These are phyloP conservation scores for Oxytorus armatus DNA, from an alignment of 2,888 invertebrate species.

Conservation along the genomic window DNA sequence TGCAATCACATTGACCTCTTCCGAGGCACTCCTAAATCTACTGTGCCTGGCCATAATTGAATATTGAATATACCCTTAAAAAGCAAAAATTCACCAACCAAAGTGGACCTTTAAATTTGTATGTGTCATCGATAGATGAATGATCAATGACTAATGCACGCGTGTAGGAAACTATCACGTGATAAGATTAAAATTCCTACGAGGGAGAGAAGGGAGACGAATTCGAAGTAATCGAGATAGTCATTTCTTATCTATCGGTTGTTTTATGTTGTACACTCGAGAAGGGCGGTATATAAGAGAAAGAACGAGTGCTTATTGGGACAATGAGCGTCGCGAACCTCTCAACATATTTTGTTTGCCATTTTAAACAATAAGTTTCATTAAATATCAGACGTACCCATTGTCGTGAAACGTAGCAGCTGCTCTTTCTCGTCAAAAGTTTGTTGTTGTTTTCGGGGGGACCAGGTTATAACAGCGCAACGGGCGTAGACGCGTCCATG, in stretches of 20 bases:
- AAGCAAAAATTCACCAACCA: conserved; percentile 8
- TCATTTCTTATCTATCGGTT: background rate
- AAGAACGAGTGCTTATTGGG: background rate
- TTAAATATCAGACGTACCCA: conserved; percentile 41
- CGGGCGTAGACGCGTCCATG: conserved; percentile 19
- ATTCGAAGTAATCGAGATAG: conserved; percentile 1
- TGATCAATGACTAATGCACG: conserved; percentile 61
- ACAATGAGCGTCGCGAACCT: background rate
- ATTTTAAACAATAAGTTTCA: background rate
- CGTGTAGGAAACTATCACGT: conserved; percentile 32
- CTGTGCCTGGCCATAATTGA: conserved; percentile 67
- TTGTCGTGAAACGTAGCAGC: conserved; percentile 20
- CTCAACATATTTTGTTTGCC: background rate
- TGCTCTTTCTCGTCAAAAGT: background rate
- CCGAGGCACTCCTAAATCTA: conserved; percentile 47
- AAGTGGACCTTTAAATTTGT: conserved; percentile 39
- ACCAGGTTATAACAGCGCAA: conserved; percentile 2
- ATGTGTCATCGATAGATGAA: conserved; percentile 22
- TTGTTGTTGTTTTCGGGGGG: background rate
- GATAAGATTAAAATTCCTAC: conserved; percentile 54
- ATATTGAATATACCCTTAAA: too few species aligned
- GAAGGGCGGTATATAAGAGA: background rate
- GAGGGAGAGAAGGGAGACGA: conserved; percentile 14
- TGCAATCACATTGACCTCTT: conserved; percentile 53
- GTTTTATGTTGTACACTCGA: conserved; percentile 7